Evolutionary conservation across 2,888 invertebrate species (phyloP).

Genomic region (Agrochola lychnidis): DNA sequence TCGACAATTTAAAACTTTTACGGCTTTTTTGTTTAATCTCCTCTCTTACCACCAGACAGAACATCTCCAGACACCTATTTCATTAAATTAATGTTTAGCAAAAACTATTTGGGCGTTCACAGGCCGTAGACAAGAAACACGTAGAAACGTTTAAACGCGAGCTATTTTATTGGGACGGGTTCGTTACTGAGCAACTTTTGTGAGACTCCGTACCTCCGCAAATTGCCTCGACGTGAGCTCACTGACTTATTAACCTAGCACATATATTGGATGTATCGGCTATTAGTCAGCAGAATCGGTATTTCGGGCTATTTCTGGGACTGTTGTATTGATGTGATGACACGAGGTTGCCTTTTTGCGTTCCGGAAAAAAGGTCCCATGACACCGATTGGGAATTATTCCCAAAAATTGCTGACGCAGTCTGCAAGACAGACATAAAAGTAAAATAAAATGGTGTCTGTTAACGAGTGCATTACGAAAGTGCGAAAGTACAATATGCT

Average conservation of each 20-base stretch:
- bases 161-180: slow-evolving; percentile 78
- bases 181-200: slow-evolving; percentile 81
- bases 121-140: slow-evolving; percentile 69
- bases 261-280: slow-evolving; percentile 65
- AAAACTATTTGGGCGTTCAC: slow-evolving; percentile 31
- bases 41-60: background rate
- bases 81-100: slow-evolving; percentile 52
- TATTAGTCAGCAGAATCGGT: slow-evolving; percentile 64
- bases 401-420: too few species aligned
- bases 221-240: slow-evolving; percentile 80
- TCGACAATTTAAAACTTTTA: background rate
- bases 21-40: background rate
- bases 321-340: slow-evolving; percentile 36
- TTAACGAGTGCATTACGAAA: too few species aligned
- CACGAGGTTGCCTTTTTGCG: background rate
- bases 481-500: too few species aligned
- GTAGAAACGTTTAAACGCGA: slow-evolving; percentile 78
- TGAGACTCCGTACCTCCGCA: slow-evolving; percentile 74
- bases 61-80: slow-evolving; percentile 25
- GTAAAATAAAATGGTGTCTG: background rate
- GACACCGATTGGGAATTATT: background rate
- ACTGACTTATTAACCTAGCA: slow-evolving; percentile 75
- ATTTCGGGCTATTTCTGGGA: slow-evolving; percentile 33
- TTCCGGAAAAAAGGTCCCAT: too few species aligned
- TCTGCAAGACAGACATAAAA: background rate